These are phyloP conservation scores for Sardinella longiceps DNA, from an alignment of 2,797 vertebrate species.

Conservation along the genomic window DNA sequence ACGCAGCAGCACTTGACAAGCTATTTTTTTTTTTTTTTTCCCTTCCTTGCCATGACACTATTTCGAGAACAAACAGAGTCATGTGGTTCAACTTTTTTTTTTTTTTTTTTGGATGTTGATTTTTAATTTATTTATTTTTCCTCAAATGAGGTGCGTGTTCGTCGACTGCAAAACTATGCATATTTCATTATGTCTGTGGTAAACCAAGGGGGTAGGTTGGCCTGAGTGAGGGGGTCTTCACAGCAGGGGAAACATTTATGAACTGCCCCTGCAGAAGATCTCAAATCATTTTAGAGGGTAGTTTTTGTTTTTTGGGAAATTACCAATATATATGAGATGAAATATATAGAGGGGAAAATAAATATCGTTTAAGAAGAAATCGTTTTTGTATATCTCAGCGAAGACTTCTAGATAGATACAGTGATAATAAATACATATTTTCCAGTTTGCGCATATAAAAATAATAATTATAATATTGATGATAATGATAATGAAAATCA, in stretches of 20 bases:
- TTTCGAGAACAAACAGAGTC: slow-evolving; percentile 82
- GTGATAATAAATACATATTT: not conserved
- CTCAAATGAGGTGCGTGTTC: not conserved
- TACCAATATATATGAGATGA: not conserved
- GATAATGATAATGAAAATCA: no score
- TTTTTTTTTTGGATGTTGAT: not conserved
- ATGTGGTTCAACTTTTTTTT: slow-evolving; percentile 58
- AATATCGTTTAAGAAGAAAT: no score
- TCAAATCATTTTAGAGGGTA: not conserved
- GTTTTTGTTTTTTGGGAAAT: not conserved
- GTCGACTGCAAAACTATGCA: not conserved
- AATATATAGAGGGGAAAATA: not conserved
- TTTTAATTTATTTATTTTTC: slow-evolving; percentile 2
- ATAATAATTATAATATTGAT: no score
- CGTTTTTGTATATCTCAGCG: not conserved
- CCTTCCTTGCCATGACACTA: slow-evolving; percentile 84
- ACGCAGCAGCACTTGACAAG: slow-evolving; percentile 84
- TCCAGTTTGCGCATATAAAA: not conserved
- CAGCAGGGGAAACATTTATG: not conserved
- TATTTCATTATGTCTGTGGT: not conserved
- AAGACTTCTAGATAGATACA: not conserved
- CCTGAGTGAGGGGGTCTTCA: not conserved
- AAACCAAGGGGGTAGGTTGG: not conserved
- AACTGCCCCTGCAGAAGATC: not conserved
- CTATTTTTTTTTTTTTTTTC: slow-evolving; percentile 81